These are phyloP conservation scores for Glossosoma conforme DNA, from an alignment of 1,140 invertebrate species.

Conservation along the genomic window DNA sequence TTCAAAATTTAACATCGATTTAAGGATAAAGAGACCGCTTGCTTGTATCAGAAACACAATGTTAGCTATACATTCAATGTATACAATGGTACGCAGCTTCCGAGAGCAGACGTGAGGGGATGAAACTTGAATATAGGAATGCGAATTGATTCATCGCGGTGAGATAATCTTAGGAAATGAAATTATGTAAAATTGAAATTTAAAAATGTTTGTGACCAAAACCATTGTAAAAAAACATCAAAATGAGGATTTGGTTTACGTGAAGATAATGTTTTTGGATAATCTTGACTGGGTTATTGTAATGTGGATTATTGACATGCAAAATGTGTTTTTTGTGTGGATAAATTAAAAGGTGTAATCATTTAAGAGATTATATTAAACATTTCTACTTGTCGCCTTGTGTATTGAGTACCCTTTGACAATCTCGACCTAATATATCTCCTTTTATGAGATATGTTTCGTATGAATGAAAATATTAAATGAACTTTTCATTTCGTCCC, in stretches of 20 bases:
- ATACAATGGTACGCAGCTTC: conserved; percentile 3
- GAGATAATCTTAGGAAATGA: not conserved
- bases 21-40: conserved; percentile 3
- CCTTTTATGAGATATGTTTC: not conserved
- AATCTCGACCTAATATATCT: conserved; percentile 14
- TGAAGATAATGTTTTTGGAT: not conserved
- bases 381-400: conserved; percentile 19
- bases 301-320: not conserved
- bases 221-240: not conserved
- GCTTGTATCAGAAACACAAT: conserved; percentile 8
- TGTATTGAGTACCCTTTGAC: conserved; percentile 18
- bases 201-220: not conserved
- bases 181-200: not conserved
- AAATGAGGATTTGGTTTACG: not conserved
- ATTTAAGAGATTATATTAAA: conserved; percentile 3
- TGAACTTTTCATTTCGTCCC: too few relatives aligned
- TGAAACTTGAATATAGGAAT: not conserved
- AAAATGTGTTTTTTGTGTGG: conserved; percentile 1
- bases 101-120: not conserved
- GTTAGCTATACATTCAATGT: not conserved
- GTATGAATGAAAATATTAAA: not conserved
- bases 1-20: conserved; percentile 6
- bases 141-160: not conserved
- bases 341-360: conserved; percentile 6
- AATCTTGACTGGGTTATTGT: not conserved